Percentiles rank a stretch among this genome's conserved stretches.
Evolutionary conservation across 2,888 invertebrate species (phyloP).

Genomic region (Drosophila fungiperda): DNA sequence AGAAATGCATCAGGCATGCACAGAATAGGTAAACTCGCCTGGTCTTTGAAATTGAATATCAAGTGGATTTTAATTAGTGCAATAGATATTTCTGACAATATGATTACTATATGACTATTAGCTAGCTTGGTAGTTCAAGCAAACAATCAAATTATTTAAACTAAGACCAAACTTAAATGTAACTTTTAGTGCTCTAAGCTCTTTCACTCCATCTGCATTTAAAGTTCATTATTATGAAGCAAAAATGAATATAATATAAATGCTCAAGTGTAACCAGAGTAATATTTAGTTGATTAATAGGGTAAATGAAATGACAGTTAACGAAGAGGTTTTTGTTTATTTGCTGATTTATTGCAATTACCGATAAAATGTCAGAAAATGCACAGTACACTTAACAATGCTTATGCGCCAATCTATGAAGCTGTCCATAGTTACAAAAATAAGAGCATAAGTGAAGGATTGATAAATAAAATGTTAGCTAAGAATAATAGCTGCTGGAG

Average conservation of each 20-base stretch:
- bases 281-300: no score
- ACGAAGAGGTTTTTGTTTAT: not conserved
- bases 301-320: not conserved
- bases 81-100: not conserved
- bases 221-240: no score
- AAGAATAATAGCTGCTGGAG: slow-evolving; percentile 56
- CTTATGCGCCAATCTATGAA: slow-evolving; percentile 33
- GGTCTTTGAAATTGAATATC: not conserved
- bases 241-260: not conserved
- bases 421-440: slow-evolving; percentile 43
- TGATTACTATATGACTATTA: not conserved
- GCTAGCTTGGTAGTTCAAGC: not conserved
- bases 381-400: slow-evolving; percentile 36
- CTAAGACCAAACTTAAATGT: not conserved
- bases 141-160: not conserved
- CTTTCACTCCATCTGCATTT: no score
- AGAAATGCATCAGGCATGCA: no score
- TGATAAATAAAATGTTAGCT: slow-evolving; percentile 52
- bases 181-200: not conserved
- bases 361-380: slow-evolving; percentile 6
- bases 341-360: slow-evolving; percentile 19
- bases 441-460: slow-evolving; percentile 33
- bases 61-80: not conserved
- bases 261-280: not conserved
- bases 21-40: slow-evolving; percentile 4